Base-by-base conservation (phyloP, 2,888 invertebrate genomes). In the Drosophila falleni region DNA sequence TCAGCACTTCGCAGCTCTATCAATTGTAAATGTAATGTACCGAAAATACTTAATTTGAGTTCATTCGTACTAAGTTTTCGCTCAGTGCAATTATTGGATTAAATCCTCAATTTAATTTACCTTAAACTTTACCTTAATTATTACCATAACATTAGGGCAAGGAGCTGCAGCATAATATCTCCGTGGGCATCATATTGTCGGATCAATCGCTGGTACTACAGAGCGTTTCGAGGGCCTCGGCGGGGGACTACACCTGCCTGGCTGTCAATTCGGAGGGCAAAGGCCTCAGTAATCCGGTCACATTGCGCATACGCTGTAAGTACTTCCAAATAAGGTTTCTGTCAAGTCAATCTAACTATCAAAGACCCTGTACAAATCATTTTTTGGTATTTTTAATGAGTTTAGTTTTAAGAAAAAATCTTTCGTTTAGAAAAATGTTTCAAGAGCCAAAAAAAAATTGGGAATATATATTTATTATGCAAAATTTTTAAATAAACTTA, bases 181-280 rank as follows among this genome's bases (percentile, higher is more conserved):
- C 95, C 3, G 95, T 95, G 11, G 97, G 97, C 39, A 94, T 97
- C 64, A 96, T 97, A 87, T 94, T 97, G 87, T 97, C 97, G 91
- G 97, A 97, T 90, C 97, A 96, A 92, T 97, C 97, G 89, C 93
- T 97, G 80, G 97, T 97, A 8, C 95, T 97, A 67, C 97, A 97
- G 92, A 96, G 96, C 82, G 96, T 97, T 68, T 96, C 96, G 47
- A 94, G 97, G 71, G 95, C 95, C 69, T 96, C 96, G 33, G 97
- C 97, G n/a, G 97, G 97, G 5, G 96, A 96, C 92, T 97, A 97
- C 93, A 96, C 96, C 62, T 97, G 97, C 91, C 94, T 96, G 92
- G 97, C 97, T 33, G 96, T 96, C 65, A 97, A 97, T 93, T 95
- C 95, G 66, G 97, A 97, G 92, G 97, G 97, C 47, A 96, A 96